phyloP scores from a whole-genome alignment of 2,113 vertebrate genomes.

The Manacus vitellinus region DNA sequence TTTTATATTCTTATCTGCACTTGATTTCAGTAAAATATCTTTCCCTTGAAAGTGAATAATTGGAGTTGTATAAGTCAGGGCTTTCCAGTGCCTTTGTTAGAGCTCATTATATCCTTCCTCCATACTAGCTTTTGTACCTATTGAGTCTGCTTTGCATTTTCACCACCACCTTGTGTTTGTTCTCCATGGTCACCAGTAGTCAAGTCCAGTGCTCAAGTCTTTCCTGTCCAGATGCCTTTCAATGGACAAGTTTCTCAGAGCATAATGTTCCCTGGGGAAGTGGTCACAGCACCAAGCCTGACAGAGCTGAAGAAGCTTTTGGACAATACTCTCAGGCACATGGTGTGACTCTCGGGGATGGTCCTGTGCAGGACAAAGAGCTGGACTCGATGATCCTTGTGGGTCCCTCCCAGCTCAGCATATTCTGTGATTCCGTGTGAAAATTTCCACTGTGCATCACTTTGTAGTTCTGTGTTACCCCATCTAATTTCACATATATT shows the following conservation, averaged over 20 bases:
- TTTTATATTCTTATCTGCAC: neutral
- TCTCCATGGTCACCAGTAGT: neutral
- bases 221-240: neutral
- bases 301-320: neutral
- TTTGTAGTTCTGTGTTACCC: neutral
- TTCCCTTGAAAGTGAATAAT: neutral
- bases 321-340: neutral
- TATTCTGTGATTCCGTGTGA: neutral
- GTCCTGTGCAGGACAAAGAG: neutral
- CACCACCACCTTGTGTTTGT: accelerated
- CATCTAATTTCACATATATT: neutral
- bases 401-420: neutral
- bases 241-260: neutral
- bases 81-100: neutral
- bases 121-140: neutral
- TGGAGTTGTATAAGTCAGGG: neutral
- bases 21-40: neutral
- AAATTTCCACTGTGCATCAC: neutral
- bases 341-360: neutral
- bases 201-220: neutral
- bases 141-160: neutral
- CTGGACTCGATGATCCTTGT: neutral
- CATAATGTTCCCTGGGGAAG: neutral
- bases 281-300: neutral
- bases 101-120: neutral